These are phyloP conservation scores for Plecotus auritus DNA, from an alignment of 2,113 vertebrate genomes.

Conservation along the genomic window DNA sequence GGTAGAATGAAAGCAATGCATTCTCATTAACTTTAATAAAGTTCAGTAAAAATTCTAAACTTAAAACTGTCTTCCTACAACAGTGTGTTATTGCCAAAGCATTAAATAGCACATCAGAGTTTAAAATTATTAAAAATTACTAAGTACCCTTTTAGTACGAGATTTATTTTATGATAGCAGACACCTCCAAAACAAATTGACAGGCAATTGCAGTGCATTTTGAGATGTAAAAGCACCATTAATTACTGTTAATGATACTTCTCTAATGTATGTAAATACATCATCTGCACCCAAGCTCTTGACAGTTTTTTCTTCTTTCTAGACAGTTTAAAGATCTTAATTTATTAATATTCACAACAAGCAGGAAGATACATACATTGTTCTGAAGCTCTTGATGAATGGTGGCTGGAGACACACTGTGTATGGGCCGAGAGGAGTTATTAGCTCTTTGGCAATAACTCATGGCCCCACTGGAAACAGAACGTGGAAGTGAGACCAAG, in stretches of 20 bases:
- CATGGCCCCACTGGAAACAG: constrained; percentile 51
- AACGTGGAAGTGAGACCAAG: constrained; percentile 27
- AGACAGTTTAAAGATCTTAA: constrained; percentile 66
- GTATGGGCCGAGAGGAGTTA: constrained; percentile 68
- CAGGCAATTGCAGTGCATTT: constrained; percentile 64
- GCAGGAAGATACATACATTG: constrained; percentile 66
- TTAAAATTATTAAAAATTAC: constrained; percentile 68
- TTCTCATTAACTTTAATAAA: constrained; percentile 43
- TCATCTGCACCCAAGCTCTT: constrained; percentile 63
- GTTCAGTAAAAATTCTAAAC: constrained; percentile 47
- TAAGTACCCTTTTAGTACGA: constrained; percentile 64
- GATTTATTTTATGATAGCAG: constrained; percentile 69
- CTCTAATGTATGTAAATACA: constrained; percentile 66
- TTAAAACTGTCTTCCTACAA: constrained; percentile 59
- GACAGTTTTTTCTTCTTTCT: constrained; percentile 71
- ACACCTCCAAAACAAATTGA: constrained; percentile 55
- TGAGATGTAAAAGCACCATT: constrained; percentile 70
- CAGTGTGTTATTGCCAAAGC: constrained; percentile 35
- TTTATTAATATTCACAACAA: constrained; percentile 78
- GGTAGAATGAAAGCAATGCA: constrained; percentile 27
- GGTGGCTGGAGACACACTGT: constrained; percentile 55
- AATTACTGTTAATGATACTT: constrained; percentile 71
- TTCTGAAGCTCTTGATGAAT: constrained; percentile 78
- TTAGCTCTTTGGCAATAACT: constrained; percentile 69
- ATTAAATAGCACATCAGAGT: constrained; percentile 31